Evolutionary conservation across 2,113 vertebrate genomes (phyloP).

Genomic region (Bungarus multicinctus): DNA sequence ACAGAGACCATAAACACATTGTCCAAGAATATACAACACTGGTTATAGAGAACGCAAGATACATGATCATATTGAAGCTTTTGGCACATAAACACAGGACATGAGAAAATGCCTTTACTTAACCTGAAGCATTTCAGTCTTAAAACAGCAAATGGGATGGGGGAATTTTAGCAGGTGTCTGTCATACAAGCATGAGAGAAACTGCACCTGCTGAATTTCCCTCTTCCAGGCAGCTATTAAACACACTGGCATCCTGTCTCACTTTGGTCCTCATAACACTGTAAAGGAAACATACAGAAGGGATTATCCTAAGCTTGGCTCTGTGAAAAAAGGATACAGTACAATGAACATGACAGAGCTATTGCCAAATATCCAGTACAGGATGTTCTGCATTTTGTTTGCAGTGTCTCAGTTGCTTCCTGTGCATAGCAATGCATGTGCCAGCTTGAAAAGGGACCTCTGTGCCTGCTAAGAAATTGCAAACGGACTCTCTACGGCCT

Average conservation of each 20-base stretch:
- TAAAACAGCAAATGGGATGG: neutral
- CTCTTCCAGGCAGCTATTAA: neutral
- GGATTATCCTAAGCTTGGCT: conserved; percentile 8
- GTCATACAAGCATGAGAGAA: neutral
- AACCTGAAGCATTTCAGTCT: neutral
- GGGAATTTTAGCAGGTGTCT: neutral
- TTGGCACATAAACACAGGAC: neutral
- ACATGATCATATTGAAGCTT: neutral
- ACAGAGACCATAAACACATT: neutral
- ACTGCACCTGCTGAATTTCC: conserved; percentile 3
- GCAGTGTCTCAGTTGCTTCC: neutral
- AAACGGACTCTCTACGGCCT: neutral
- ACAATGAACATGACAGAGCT: conserved; percentile 4
- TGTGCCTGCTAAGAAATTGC: neutral
- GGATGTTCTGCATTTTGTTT: neutral
- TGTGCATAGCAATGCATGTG: neutral
- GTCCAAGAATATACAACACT: neutral
- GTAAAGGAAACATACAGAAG: neutral
- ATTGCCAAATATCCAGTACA: neutral
- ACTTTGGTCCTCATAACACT: neutral
- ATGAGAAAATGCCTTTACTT: neutral
- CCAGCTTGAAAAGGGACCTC: conserved; percentile 4
- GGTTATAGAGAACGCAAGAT: neutral
- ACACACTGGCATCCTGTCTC: neutral
- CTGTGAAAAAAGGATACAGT: neutral